phyloP scores from a whole-genome alignment of 2,113 vertebrate genomes.

The Rallus limicola region DNA sequence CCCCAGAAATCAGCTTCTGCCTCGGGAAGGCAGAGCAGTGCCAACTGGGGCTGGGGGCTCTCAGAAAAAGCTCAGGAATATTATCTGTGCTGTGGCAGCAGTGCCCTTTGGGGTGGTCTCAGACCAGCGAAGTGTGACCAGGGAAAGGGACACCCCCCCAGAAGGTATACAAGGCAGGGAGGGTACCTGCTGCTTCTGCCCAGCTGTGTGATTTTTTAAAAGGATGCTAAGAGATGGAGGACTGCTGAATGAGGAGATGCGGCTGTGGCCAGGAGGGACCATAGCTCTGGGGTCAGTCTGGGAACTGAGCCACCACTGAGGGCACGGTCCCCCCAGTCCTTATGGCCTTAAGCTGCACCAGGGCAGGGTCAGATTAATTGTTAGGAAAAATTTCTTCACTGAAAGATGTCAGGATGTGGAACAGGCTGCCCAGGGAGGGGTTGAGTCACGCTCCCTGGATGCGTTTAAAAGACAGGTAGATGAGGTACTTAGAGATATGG shows the following conservation, averaged over 20 bases:
- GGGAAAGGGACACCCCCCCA: not conserved
- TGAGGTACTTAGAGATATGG: no score
- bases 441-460: no score
- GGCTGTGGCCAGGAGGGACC: not conserved
- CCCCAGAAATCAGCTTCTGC: not conserved
- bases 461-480: no score
- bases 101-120: not conserved
- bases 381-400: no score
- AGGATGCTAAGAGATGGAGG: not conserved
- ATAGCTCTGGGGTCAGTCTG: fast-evolving
- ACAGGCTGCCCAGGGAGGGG: no score
- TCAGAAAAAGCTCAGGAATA: not conserved
- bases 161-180: not conserved
- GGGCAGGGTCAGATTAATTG: no score
- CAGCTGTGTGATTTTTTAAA: not conserved
- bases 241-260: not conserved
- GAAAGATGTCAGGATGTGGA: no score
- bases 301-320: not conserved
- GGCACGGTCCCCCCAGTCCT: not conserved
- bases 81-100: fast-evolving
- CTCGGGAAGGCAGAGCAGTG: fast-evolving
- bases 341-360: no score
- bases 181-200: not conserved
- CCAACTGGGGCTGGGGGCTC: no score
- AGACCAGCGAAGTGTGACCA: not conserved